Base-by-base conservation (phyloP, 2,113 vertebrate genomes). In the Aviceda subcristata region DNA sequence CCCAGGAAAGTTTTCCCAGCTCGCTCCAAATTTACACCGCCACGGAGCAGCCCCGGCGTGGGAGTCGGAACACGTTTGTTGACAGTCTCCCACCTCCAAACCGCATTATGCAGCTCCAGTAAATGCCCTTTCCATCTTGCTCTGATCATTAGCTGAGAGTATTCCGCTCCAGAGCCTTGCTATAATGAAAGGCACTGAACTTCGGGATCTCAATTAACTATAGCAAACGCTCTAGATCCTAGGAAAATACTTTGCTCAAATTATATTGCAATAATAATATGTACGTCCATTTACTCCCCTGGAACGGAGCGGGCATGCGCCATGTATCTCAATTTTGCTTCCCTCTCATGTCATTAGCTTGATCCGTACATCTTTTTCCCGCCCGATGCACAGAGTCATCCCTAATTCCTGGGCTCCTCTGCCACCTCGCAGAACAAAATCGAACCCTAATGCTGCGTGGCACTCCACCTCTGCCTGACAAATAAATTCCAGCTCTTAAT, bases 141-240 rank as follows among this genome's bases (percentile, higher is more conserved):
- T 92, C 93, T 85, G 90, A 89, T 94, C 93, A n/a, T 97, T 77
- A 95, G 93, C 88, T 0, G 5, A 1, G 88, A 93, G 79, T 18
- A 93, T 96, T 96, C 94, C 41, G 57, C 96, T 94, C 92, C 95
- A 88, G 94, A 97, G 96, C 94, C 43, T 60, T 18, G 95, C 95
- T 48, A 15, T 96, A 95, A 94, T 91, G 96, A 74, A 95, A 97
- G 93, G 77, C 93, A 36, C 92, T 92, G 94, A 96, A 94, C 93
- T 94, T 56, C 2, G 2, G 95, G 82, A 91, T 96, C 96, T 96
- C 96, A 97, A 97, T 97, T 96, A 97, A 91, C 88, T 73, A 10
- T 1, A 67, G 90, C 83, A 97, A 97, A 95, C 6, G 92, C 96
- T 97, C 93, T 56, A 43, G 88, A 92, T 95, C 92, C 88, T 48